Conservation (phyloP, 2,113 vertebrate genomes). For the Phalacrocorax aristotelis region DNA sequence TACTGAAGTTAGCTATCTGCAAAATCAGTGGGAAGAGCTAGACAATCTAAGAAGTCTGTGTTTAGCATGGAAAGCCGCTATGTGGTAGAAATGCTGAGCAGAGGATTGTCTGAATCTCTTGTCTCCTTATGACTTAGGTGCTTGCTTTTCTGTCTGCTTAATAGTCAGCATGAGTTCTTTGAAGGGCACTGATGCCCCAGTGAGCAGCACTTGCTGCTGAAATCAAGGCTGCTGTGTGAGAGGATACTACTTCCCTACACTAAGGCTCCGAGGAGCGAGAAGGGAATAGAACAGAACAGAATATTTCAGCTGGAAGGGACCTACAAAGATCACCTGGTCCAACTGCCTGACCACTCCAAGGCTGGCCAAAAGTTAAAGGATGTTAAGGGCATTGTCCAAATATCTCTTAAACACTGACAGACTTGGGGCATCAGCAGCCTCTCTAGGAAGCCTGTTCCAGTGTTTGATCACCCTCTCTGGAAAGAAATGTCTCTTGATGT, state of each 20-base stretch:
- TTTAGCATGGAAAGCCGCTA: neutral
- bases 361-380: neutral
- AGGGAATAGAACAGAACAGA: neutral
- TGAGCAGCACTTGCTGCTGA: neutral
- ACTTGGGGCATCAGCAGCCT: neutral
- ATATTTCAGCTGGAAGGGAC: neutral
- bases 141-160: neutral
- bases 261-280: neutral
- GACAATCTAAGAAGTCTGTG: neutral
- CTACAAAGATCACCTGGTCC: neutral
- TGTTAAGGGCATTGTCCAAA: neutral
- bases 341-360: neutral
- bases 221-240: neutral
- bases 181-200: neutral
- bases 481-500: neutral
- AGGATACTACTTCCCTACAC: neutral
- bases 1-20: neutral
- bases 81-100: neutral
- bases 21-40: neutral
- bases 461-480: neutral
- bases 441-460: neutral
- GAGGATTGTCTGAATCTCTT: neutral
- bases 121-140: neutral
- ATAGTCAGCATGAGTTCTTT: neutral
- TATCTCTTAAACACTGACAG: neutral